A percentile compares a stretch with the other conserved stretches of the same genome.
These are phyloP conservation scores for Myzus persicae DNA, from an alignment of 1,140 invertebrate genomes.

Conservation along the genomic window DNA sequence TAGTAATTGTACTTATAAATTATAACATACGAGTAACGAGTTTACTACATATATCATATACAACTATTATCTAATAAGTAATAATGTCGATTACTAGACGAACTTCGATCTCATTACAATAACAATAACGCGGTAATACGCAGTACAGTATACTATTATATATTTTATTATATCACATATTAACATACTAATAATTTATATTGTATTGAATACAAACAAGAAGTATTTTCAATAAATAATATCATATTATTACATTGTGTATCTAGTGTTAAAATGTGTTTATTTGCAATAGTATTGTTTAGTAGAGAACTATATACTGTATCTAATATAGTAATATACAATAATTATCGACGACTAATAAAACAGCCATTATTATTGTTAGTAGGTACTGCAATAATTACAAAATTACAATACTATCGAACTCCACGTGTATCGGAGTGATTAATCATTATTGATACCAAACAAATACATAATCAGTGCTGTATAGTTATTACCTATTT, in stretches of 20 bases:
- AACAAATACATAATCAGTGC: background rate
- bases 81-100: background rate
- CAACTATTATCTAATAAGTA: background rate
- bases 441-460: background rate
- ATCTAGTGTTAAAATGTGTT: background rate
- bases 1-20: background rate
- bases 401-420: background rate
- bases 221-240: background rate
- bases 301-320: background rate
- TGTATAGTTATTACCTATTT: background rate
- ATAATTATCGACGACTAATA: background rate
- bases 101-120: constrained; percentile 32
- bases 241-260: background rate
- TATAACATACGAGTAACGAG: no score
- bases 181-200: background rate
- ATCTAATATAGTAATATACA: no score
- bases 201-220: background rate
- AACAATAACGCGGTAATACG: constrained; percentile 4
- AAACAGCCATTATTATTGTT: background rate
- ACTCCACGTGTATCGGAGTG: background rate
- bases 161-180: background rate
- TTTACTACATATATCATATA: background rate
- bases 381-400: constrained; percentile 9
- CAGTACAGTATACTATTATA: background rate
- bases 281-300: background rate